phyloP scores from a whole-genome alignment of 2,113 vertebrate species.

The Rhodinocichla rosea region DNA sequence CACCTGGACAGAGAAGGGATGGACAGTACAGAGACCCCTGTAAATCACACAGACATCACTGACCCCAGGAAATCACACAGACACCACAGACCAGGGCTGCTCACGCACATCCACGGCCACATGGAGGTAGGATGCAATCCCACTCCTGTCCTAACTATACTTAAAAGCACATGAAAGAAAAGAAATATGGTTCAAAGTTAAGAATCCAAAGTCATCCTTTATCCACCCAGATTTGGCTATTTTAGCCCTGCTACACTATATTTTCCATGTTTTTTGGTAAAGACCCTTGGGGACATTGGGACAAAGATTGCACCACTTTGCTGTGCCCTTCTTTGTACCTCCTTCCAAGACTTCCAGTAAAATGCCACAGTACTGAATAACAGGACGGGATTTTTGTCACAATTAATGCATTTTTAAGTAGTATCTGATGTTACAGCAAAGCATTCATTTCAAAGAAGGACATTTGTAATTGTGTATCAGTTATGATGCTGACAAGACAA shows the following conservation, averaged over 20 bases:
- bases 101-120: rapidly evolving
- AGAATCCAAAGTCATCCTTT: not conserved
- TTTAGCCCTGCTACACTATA: not conserved
- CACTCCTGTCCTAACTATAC: not conserved
- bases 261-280: not conserved
- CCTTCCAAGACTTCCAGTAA: not conserved
- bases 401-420: not conserved
- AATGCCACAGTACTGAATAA: not conserved
- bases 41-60: not conserved
- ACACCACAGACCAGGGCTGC: too few relatives aligned
- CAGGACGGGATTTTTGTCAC: not conserved
- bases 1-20: slow-evolving; percentile 61
- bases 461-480: not conserved
- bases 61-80: not conserved
- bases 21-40: not conserved
- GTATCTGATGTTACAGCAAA: not conserved
- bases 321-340: not conserved
- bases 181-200: not conserved
- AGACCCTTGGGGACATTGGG: rapidly evolving
- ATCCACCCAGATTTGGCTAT: not conserved
- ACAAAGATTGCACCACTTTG: not conserved
- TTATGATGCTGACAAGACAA: not conserved
- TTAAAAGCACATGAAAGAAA: not conserved
- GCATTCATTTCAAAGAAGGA: not conserved
- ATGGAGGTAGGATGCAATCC: rapidly evolving